Conservation (phyloP, 2,888 invertebrate species). For the Drosophila kambysellisi region DNA sequence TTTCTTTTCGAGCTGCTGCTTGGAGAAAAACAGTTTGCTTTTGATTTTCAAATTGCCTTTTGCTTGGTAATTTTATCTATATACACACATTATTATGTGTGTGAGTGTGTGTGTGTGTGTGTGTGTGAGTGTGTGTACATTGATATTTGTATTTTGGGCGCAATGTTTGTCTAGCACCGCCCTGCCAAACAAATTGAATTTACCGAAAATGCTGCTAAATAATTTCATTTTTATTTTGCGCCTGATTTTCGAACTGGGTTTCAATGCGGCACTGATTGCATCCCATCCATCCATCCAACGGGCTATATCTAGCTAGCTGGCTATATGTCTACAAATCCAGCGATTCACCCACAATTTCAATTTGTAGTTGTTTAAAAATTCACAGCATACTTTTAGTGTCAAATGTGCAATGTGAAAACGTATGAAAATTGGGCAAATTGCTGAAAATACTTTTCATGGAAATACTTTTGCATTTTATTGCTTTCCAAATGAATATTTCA, state of each 20-base stretch:
- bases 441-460: conserved; percentile 18
- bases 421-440: conserved; percentile 15
- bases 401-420: conserved; percentile 41
- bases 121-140: background rate
- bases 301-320: background rate
- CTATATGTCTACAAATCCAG: background rate
- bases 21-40: conserved; percentile 17
- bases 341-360: conserved; percentile 20
- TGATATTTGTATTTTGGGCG: conserved; percentile 32
- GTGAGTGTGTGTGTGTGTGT: background rate
- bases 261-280: conserved; percentile 71
- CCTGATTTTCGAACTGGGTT: conserved; percentile 55
- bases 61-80: conserved; percentile 61
- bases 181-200: conserved; percentile 62
- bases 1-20: conserved; percentile 50
- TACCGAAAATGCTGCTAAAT: conserved; percentile 68
- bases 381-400: conserved; percentile 59
- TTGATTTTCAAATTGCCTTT: conserved; percentile 66
- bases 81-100: conserved; percentile 10
- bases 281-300: background rate
- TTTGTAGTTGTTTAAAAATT: conserved; percentile 64
- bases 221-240: conserved; percentile 63
- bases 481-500: conserved; percentile 42
- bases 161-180: conserved; percentile 45
- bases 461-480: conserved; percentile 31